These are phyloP conservation scores for Pristis pectinata DNA, from an alignment of 2,797 vertebrate genomes.

Conservation along the genomic window DNA sequence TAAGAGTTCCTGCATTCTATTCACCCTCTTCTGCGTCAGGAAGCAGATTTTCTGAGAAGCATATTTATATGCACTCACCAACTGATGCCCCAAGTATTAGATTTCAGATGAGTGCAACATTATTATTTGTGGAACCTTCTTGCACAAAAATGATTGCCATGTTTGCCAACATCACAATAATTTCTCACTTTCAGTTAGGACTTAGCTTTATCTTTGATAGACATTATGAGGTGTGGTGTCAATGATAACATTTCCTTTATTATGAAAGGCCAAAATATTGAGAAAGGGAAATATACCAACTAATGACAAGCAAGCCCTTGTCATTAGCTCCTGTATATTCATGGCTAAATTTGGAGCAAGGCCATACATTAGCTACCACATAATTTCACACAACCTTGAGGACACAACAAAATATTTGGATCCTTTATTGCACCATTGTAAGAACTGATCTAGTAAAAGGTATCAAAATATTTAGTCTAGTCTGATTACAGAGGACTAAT, in stretches of 20 bases:
- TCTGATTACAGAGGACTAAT: slow-evolving; percentile 2
- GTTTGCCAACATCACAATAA: not conserved
- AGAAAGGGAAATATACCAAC: not conserved
- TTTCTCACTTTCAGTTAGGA: not conserved
- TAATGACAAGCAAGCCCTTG: not conserved
- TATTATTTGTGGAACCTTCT: not conserved
- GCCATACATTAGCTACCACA: not conserved
- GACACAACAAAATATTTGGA: slow-evolving; percentile 33
- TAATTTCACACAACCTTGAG: slow-evolving; percentile 29
- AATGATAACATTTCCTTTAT: not conserved
- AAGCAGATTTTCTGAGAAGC: not conserved
- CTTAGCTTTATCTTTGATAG: not conserved
- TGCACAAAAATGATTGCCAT: not conserved
- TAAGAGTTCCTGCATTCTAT: not conserved
- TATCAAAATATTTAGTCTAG: slow-evolving; percentile 31
- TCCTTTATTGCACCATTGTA: not conserved
- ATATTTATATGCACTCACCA: too few relatives aligned
- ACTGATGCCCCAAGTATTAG: not conserved
- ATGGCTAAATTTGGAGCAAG: not conserved
- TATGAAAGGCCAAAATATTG: not conserved
- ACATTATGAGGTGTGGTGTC: not conserved
- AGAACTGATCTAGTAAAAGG: not conserved
- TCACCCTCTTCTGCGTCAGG: not conserved
- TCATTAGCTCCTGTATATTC: not conserved
- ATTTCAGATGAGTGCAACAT: not conserved